Evolutionary conservation across 2,888 invertebrate species (phyloP), one percentile per base, ranked within the genome.

Genomic region (Lasioglossum leucozonium): DNA sequence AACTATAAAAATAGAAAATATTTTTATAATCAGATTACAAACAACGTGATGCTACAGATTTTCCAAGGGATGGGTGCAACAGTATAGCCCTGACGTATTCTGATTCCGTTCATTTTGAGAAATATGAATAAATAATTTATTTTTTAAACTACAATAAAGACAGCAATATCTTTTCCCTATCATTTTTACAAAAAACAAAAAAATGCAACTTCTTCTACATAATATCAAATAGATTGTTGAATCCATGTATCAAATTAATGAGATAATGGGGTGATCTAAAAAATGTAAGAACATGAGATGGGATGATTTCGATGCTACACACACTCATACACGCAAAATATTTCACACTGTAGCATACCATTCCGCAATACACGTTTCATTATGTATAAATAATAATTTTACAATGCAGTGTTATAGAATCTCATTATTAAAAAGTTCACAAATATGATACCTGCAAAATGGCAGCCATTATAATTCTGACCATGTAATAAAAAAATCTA

Each of bases 361-460:
- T 77, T 79, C 51, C 75, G 79, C 71, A 85, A 75, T 80, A 78
- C 34, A 86, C 72, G 80, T 77, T 89, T 81, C 77, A 74, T 79
- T 58, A 72, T 72, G 80, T 80, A 91, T 89, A 89, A 88, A 90
- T 91, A 89, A 86, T 85, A 89, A 87, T 81, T 83, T 89, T 82
- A 71, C 86, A 91, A 91, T 88, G 83, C 77, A 79, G 84, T 72
- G 26, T 44, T 74, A 74, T 82, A 78, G 77, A 85, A 88, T 78
- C 44, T 83, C 72, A 51, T 34, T 86, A 74, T 83, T 87, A 85
- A 86, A 85, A 83, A 84, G 5, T 30, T 77, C 44, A 77, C 85
- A 87, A 89, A 88, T 82, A 74, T 91, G 79, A 82, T 71, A 80
- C 77, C 67, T 83, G 78, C 87, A 82, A 72, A 77, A 82, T 55